Evolutionary conservation across 2,797 vertebrate species (phyloP).

Genomic region (Phataginus tetradactyla): DNA sequence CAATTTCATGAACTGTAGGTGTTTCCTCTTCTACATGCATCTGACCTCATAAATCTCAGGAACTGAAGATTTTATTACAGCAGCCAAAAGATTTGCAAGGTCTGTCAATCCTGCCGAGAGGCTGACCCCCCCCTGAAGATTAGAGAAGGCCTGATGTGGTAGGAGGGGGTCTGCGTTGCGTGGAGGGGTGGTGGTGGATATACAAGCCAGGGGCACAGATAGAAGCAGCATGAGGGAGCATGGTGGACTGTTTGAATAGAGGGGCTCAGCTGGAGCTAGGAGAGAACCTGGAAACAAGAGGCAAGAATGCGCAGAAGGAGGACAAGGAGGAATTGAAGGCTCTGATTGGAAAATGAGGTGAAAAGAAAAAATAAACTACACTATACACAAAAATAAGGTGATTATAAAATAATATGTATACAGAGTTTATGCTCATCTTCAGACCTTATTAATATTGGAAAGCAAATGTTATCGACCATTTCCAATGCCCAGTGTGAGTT

Average conservation of each 20-base stretch:
- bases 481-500: not conserved
- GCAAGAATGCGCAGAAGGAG: not conserved
- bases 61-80: constrained; percentile 75
- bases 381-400: not conserved
- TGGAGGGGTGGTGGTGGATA: not conserved
- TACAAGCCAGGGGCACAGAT: not conserved
- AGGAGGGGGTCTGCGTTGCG: not conserved
- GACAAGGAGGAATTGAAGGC: not conserved
- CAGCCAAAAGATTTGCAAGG: constrained; percentile 76
- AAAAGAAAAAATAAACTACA: not conserved
- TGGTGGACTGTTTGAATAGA: not conserved
- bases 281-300: not conserved
- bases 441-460: not conserved
- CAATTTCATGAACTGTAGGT: constrained; percentile 75
- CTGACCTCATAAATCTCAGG: constrained; percentile 76
- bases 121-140: not conserved
- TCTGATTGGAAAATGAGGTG: not conserved
- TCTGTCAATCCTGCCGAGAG: constrained; percentile 58
- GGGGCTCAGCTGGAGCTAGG: not conserved
- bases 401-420: not conserved
- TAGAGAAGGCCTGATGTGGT: not conserved
- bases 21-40: constrained; percentile 69
- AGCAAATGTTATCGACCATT: not conserved
- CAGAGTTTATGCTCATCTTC: not conserved
- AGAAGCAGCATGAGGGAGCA: not conserved